These are phyloP conservation scores for Herpetotheres cachinnans DNA, from an alignment of 2,113 vertebrate genomes.

Conservation along the genomic window DNA sequence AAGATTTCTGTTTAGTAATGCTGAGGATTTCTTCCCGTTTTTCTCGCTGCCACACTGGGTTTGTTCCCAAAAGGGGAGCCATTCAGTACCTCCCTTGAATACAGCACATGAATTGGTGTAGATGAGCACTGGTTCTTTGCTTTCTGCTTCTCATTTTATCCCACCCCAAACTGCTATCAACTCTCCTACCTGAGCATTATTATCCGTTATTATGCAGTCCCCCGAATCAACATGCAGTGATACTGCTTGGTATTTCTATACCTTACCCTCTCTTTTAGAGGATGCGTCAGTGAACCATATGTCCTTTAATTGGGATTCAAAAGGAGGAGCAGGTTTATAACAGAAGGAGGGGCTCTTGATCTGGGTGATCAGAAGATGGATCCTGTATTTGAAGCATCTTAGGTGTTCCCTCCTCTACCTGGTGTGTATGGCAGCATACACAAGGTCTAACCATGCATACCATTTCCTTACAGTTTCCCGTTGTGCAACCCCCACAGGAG, in stretches of 20 bases:
- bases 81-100: not conserved
- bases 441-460: too few relatives aligned
- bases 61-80: not conserved
- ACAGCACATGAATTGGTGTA: not conserved
- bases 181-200: not conserved
- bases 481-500: not conserved
- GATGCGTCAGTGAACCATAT: not conserved
- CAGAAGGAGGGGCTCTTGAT: not conserved
- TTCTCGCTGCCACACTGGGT: not conserved
- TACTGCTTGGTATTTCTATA: not conserved
- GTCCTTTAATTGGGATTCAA: not conserved
- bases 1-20: not conserved
- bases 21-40: not conserved
- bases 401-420: not conserved
- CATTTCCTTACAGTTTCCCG: too few relatives aligned
- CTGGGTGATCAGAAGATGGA: not conserved
- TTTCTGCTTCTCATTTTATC: not conserved
- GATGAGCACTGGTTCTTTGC: not conserved
- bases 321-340: not conserved
- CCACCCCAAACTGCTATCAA: not conserved
- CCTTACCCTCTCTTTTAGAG: accelerated
- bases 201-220: not conserved
- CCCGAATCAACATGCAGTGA: not conserved
- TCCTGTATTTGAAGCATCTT: not conserved
- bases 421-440: not conserved